Evolutionary conservation across 2,113 vertebrate species (phyloP).

Genomic region (Thinocorus orbignyianus): DNA sequence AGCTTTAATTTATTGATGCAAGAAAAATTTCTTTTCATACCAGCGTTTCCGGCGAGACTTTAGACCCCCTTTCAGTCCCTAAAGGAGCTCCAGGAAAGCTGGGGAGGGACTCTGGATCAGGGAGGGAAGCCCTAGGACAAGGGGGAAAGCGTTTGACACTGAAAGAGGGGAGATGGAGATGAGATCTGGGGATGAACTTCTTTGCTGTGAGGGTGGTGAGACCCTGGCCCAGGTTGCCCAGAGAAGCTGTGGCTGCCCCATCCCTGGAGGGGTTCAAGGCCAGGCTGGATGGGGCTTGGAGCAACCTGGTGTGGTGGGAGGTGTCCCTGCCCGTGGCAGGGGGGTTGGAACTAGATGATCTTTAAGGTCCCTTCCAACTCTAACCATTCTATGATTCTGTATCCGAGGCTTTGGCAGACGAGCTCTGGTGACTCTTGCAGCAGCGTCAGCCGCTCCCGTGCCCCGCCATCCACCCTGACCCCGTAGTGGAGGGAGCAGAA

Average conservation of each 20-base stretch:
- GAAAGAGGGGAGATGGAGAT: background rate
- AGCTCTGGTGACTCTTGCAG: slow-evolving; percentile 7
- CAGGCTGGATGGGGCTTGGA: background rate
- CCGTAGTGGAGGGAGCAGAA: background rate
- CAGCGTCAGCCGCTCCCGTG: background rate
- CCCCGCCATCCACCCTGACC: background rate
- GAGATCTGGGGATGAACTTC: background rate
- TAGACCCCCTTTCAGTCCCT: no score
- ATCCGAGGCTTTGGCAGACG: background rate
- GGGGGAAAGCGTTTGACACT: background rate
- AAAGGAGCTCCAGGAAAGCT: no score
- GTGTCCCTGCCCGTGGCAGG: background rate
- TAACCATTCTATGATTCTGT: background rate
- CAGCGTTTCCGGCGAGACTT: no score
- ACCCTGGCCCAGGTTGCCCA: background rate
- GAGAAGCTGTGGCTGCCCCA: no score
- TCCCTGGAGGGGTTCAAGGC: background rate
- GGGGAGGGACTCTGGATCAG: no score
- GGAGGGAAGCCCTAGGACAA: background rate
- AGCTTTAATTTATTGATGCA: background rate
- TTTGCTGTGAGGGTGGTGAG: background rate
- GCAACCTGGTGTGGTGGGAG: background rate
- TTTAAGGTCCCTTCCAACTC: background rate
- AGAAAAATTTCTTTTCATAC: background rate
- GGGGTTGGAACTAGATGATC: background rate